Evolutionary conservation across 1,140 invertebrate species (phyloP).

Genomic region (Cryptotermes secundus): DNA sequence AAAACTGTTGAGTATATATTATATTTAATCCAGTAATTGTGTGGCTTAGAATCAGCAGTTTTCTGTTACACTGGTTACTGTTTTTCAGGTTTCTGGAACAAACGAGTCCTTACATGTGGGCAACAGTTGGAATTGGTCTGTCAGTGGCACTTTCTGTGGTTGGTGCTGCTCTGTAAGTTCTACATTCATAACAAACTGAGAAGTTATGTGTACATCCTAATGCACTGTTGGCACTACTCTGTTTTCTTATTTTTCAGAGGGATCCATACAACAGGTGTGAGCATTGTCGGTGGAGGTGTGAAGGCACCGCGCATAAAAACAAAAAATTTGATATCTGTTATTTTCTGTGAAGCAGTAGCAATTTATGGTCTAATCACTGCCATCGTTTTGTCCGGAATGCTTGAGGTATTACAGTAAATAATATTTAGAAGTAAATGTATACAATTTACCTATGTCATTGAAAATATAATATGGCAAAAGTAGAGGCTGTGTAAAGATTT

Average conservation of each 20-base stretch:
- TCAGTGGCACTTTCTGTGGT: constrained; percentile 94
- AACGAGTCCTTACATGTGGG: constrained; percentile 93
- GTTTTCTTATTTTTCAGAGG: constrained; percentile 6
- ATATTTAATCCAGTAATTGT: background rate
- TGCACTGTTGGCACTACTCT: background rate
- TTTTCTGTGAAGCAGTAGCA: constrained; percentile 98
- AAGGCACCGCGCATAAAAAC: constrained; percentile 99
- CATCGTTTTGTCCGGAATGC: constrained; percentile 86
- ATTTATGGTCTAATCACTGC: constrained; percentile 99
- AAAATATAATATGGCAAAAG: too few relatives aligned
- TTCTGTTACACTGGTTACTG: constrained; percentile 43
- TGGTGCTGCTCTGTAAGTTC: constrained; percentile 79
- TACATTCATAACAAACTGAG: background rate
- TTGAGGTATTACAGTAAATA: constrained; percentile 52
- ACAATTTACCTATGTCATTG: too few relatives aligned
- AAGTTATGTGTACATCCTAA: background rate
- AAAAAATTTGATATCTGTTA: constrained; percentile 98
- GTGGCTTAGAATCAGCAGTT: background rate
- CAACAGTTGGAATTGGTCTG: constrained; percentile 84
- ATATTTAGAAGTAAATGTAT: too few relatives aligned
- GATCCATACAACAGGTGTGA: constrained; percentile 59
- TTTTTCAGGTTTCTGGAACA: constrained; percentile 67
- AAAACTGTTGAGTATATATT: constrained; percentile 1
- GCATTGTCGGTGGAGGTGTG: constrained; percentile 96
- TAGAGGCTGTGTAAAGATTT: too few relatives aligned